These are phyloP conservation scores for Stegophylla sp. DNA, from an alignment of 2,888 invertebrate genomes.

Conservation along the genomic window DNA sequence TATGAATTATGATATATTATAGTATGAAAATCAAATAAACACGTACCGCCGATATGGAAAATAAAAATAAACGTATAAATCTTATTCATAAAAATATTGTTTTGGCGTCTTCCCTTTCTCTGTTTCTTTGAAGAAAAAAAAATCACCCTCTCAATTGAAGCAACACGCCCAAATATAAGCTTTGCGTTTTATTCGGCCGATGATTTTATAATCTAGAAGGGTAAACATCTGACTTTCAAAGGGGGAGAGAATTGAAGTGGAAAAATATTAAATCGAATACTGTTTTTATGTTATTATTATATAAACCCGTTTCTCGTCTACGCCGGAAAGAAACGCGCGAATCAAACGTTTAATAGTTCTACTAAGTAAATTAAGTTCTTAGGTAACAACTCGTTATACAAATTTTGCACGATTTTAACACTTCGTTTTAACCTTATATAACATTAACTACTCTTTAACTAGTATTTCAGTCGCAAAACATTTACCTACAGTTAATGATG, in stretches of 20 bases:
- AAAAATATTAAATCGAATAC: conserved; percentile 41
- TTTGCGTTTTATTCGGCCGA: conserved; percentile 41
- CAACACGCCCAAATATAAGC: conserved; percentile 36
- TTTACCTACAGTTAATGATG: no score
- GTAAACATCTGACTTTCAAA: conserved; percentile 53
- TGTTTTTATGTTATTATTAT: conserved; percentile 24
- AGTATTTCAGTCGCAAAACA: no score
- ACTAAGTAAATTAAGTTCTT: not conserved
- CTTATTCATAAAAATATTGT: conserved; percentile 33
- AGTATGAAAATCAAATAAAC: not conserved
- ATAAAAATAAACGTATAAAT: not conserved
- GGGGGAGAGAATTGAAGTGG: conserved; percentile 45
- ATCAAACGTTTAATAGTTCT: not conserved
- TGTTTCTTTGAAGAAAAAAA: conserved; percentile 1
- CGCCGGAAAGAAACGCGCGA: not conserved
- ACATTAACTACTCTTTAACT: no score
- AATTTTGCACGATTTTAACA: no score
- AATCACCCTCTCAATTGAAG: conserved; percentile 40
- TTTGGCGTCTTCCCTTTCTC: conserved; percentile 10
- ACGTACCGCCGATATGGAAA: not conserved
- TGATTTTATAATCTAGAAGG: conserved; percentile 51
- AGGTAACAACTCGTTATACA: not conserved
- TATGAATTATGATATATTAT: no score
- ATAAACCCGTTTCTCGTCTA: not conserved
- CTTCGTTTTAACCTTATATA: no score